phyloP scores from a whole-genome alignment of 1,140 invertebrate species.

The Oscheius sp. region DNA sequence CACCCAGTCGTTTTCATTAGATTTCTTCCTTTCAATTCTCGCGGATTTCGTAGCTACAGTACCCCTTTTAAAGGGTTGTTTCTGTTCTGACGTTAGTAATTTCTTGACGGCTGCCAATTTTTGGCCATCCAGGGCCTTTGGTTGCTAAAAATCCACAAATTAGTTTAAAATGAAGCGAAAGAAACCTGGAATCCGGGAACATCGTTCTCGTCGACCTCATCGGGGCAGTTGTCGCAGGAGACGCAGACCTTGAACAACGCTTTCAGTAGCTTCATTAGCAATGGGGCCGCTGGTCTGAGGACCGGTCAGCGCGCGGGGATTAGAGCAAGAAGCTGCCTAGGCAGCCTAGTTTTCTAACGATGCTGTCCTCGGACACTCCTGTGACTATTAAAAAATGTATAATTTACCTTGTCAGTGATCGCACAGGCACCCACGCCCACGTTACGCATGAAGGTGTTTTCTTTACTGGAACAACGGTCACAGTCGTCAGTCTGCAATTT shows the following conservation, averaged over 20 bases:
- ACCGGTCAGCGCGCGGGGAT: background rate
- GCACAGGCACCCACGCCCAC: slow-evolving; percentile 27
- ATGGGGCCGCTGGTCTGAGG: no score
- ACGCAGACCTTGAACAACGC: slow-evolving; percentile 17
- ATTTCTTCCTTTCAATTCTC: slow-evolving; percentile 16
- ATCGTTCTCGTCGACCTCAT: slow-evolving; percentile 32
- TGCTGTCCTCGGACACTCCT: no score
- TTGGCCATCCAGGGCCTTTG: background rate
- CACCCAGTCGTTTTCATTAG: slow-evolving; percentile 26
- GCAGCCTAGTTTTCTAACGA: no score
- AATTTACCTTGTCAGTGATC: slow-evolving; percentile 18
- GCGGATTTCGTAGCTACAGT: slow-evolving; percentile 15
- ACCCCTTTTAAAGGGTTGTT: slow-evolving; percentile 15
- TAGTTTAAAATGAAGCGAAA: background rate
- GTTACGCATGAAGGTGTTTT: slow-evolving; percentile 16
- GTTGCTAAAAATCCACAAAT: background rate
- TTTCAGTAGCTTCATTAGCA: background rate
- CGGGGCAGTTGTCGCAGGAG: slow-evolving; percentile 19
- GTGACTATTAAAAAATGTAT: no score
- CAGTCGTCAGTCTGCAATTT: slow-evolving; percentile 16
- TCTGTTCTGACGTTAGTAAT: slow-evolving; percentile 29
- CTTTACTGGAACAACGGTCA: background rate
- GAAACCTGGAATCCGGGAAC: slow-evolving; percentile 26
- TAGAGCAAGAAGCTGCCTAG: background rate
- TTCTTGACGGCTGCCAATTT: slow-evolving; percentile 25